Conservation (phyloP, 2,113 vertebrate genomes). For the Rynchops niger region DNA sequence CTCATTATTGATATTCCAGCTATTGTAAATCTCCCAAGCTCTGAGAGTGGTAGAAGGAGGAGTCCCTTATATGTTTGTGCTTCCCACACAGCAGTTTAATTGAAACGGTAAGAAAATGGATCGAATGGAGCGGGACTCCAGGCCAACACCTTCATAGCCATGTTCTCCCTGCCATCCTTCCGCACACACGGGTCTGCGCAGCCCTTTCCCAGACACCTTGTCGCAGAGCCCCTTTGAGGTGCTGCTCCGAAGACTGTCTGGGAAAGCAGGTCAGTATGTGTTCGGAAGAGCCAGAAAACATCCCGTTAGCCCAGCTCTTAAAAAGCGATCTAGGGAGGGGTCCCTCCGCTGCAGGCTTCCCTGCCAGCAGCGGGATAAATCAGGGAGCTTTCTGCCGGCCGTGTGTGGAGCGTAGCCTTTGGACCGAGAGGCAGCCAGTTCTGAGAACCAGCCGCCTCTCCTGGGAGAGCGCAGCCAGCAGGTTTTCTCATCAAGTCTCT, state of each 20-base stretch:
- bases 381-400: not conserved
- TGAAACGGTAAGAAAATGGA: not conserved
- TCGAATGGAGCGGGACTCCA: not conserved
- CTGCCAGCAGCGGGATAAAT: not conserved
- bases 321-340: not conserved
- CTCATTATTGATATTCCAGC: not conserved
- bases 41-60: not conserved
- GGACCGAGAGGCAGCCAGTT: not conserved
- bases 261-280: not conserved
- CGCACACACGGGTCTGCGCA: not conserved
- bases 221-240: not conserved
- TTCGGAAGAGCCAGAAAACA: not conserved
- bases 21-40: not conserved
- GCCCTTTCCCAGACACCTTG: not conserved
- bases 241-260: not conserved
- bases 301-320: not conserved
- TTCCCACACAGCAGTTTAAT: not conserved
- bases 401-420: not conserved
- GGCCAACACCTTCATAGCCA: not conserved
- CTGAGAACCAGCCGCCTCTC: not conserved
- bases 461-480: not conserved
- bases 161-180: not conserved
- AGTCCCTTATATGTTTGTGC: not conserved
- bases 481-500: not conserved
- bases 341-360: not conserved